Conservation (phyloP, 2,113 vertebrate genomes). For the Corythornis vintsioides region DNA sequence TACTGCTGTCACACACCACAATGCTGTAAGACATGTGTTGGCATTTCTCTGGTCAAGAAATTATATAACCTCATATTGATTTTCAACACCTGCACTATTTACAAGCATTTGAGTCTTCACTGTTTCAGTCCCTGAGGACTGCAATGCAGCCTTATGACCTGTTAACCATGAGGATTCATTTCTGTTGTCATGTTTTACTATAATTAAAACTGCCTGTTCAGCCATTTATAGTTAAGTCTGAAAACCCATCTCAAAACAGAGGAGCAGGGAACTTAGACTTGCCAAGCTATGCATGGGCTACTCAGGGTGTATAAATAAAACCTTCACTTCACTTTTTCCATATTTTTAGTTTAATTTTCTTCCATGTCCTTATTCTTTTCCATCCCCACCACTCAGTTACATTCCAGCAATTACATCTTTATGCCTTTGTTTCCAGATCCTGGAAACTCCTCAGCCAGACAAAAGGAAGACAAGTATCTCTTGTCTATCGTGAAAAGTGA, state of each 20-base stretch:
- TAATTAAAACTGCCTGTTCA: conserved; percentile 61
- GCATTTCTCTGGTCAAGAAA: conserved; percentile 49
- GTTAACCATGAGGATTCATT: conserved; percentile 50
- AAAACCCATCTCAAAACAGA: conserved; percentile 11
- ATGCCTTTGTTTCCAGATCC: neutral
- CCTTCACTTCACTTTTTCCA: neutral
- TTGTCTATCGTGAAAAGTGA: neutral
- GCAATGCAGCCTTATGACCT: conserved; percentile 39
- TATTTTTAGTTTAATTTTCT: neutral
- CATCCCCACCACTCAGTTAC: neutral
- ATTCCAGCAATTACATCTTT: neutral
- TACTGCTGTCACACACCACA: conserved; percentile 8
- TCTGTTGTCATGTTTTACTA: conserved; percentile 61
- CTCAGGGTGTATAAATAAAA: conserved; percentile 24
- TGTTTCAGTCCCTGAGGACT: conserved; percentile 3
- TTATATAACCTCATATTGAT: conserved; percentile 63
- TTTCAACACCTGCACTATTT: conserved; percentile 63
- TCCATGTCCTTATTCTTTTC: neutral
- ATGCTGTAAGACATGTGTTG: conserved; percentile 16
- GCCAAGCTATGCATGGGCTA: neutral
- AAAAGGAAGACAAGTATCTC: neutral
- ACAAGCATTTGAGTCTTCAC: conserved; percentile 17
- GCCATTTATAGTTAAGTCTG: conserved; percentile 59
- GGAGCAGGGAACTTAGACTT: neutral
- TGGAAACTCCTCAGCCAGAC: neutral